Evolutionary conservation across 2,888 invertebrate species (phyloP), one percentile per base, ranked within the genome.

Genomic region (Eilema caniola): DNA sequence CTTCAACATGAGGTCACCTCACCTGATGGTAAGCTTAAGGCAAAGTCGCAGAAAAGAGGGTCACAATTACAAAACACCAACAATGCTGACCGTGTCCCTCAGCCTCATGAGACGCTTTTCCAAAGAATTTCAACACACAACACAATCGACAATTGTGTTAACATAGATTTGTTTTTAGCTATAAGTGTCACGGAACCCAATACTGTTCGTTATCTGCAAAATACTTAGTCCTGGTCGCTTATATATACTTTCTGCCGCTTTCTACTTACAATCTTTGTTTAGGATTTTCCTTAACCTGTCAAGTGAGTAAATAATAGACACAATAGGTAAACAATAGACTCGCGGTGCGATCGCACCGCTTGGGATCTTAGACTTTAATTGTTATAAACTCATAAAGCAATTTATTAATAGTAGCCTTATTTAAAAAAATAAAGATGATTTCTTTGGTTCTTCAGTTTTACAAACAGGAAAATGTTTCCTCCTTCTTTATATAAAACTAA

Each of bases 241-340:
- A 31, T 57, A 61, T 66, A 31, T 57, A 23, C 62, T 74, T 63
- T 67, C 57, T 20, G 25, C 59, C 31, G 14, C 70, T 71, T 23
- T 31, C 28, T 67, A n/a, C n/a, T 14, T 76, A 71, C 56, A 70
- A 67, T 41, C 56, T 66, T 69, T 73, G 67, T 77, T 77, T 69
- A 71, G 60, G 69, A 72, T 23, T 70, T 77, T 70, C 16, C 53
- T 66, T 79, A n/a, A n/a, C n/a, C n/a, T n/a, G n/a, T n/a, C n/a
- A n/a, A n/a, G n/a, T n/a, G n/a, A n/a, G n/a, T n/a, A n/a, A n/a
- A n/a, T n/a, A n/a, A n/a, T n/a, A n/a, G n/a, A n/a, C n/a, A n/a
- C n/a, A n/a, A n/a, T n/a, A n/a, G n/a, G n/a, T n/a, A n/a, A n/a
- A n/a, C n/a, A n/a, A n/a, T n/a, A n/a, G n/a, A n/a, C n/a, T n/a